A percentile compares a stretch with the other conserved stretches of the same genome.
Conservation (phyloP, 2,113 vertebrate genomes). For the Indicator maculatus region DNA sequence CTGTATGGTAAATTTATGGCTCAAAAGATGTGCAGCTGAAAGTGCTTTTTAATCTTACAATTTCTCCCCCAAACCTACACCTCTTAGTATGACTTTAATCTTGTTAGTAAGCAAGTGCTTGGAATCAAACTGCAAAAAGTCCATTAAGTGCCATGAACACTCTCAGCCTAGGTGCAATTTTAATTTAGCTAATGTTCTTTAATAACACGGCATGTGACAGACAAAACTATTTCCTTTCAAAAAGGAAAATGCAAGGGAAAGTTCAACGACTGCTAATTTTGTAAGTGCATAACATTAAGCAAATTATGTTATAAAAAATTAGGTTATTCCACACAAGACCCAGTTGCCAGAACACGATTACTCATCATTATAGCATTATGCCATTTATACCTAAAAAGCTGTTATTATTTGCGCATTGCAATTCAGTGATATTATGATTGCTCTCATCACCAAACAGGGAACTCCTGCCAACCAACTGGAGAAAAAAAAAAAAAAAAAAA, state of each 20-base stretch:
- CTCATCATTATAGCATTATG: neutral
- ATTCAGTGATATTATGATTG: neutral
- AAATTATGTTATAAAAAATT: constrained; percentile 20
- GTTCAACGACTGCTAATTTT: neutral
- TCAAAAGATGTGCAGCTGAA: neutral
- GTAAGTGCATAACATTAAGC: neutral
- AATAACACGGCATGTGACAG: constrained; percentile 7
- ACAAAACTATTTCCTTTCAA: neutral
- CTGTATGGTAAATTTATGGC: neutral
- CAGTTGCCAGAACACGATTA: neutral
- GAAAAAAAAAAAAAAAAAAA: neutral
- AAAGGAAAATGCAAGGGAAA: neutral
- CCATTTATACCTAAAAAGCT: neutral
- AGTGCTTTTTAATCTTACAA: neutral
- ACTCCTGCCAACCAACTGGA: accelerated
- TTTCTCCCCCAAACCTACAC: neutral
- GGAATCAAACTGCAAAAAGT: constrained; percentile 14
- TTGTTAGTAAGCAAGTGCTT: constrained; percentile 26
- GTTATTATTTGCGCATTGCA: neutral
- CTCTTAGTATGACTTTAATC: constrained; percentile 1
- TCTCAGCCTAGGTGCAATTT: constrained; percentile 4
- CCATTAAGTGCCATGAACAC: neutral
- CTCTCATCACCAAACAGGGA: neutral
- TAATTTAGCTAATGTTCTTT: constrained; percentile 42
- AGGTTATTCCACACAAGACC: neutral